Evolutionary conservation across 2,113 vertebrate genomes (phyloP).

Genomic region (Lonchura striata): DNA sequence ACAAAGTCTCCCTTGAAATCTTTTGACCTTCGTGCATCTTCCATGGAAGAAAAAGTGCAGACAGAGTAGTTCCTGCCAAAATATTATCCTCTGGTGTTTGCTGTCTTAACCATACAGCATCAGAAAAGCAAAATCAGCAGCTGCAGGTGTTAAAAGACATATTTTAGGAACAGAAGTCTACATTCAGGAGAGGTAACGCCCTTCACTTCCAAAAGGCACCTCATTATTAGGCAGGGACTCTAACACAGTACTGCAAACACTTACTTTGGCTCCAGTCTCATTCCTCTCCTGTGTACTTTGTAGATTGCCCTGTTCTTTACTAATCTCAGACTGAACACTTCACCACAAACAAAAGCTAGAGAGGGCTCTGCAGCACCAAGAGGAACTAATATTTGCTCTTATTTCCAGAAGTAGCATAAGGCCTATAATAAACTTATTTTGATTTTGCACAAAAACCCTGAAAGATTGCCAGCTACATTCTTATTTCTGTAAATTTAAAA

Average conservation of each 20-base stretch:
- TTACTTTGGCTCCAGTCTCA: not conserved
- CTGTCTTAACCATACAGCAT: not conserved
- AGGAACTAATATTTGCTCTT: not conserved
- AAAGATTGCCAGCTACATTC: not conserved
- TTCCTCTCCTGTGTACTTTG: not conserved
- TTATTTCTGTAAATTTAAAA: not conserved
- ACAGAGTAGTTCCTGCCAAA: not conserved
- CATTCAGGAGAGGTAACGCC: not conserved
- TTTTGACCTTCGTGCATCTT: not conserved
- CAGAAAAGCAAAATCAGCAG: constrained; percentile 26
- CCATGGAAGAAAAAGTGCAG: not conserved
- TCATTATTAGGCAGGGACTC: not conserved
- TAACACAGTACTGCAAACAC: not conserved
- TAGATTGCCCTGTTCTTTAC: not conserved
- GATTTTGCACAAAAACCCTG: not conserved
- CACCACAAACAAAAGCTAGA: not conserved
- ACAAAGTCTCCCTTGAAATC: not conserved
- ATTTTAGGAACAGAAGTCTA: constrained; percentile 5
- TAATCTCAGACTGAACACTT: not conserved
- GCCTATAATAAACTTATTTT: not conserved
- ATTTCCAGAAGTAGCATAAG: not conserved
- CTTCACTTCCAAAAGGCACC: not conserved
- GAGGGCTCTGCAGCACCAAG: not conserved
- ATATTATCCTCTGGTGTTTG: not conserved
- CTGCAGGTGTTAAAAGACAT: not conserved